Conservation (phyloP, 2,113 vertebrate genomes). For the Mystacornis crossleyi region DNA sequence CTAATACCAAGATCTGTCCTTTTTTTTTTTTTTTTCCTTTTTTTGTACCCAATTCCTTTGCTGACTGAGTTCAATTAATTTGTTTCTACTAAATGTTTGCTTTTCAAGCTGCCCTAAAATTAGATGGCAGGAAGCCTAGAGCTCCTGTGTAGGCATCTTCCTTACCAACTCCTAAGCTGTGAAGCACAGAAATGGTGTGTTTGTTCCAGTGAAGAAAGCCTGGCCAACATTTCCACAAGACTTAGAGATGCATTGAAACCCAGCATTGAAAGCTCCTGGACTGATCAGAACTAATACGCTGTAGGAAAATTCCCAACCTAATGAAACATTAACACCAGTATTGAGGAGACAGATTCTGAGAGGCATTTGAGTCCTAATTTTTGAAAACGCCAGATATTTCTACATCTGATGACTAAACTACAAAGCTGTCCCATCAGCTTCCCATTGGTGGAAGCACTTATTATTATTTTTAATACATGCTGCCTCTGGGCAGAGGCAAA, state of each 20-base stretch:
- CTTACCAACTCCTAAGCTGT: neutral
- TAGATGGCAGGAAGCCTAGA: conserved; percentile 55
- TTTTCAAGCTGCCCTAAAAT: conserved; percentile 48
- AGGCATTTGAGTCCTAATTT: neutral
- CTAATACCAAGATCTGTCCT: neutral
- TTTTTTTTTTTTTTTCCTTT: neutral
- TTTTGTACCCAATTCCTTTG: neutral
- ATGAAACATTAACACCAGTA: neutral
- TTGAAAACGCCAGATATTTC: neutral
- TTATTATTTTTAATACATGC: conserved; percentile 23
- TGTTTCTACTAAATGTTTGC: conserved; percentile 22
- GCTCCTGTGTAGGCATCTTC: conserved; percentile 20
- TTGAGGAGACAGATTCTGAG: neutral
- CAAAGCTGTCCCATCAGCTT: neutral
- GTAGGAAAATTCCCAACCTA: neutral
- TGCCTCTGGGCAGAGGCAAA: neutral
- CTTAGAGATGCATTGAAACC: neutral
- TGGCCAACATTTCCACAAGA: neutral
- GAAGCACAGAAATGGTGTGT: neutral
- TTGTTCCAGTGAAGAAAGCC: neutral
- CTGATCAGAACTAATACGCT: neutral
- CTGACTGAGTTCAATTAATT: conserved; percentile 8
- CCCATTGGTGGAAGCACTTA: neutral
- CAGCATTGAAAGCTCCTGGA: neutral
- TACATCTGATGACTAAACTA: neutral